Percentiles rank a stretch among this genome's conserved stretches.
These are phyloP conservation scores for Psilanteris sp. DNA, from an alignment of 1,140 invertebrate genomes.

Conservation along the genomic window DNA sequence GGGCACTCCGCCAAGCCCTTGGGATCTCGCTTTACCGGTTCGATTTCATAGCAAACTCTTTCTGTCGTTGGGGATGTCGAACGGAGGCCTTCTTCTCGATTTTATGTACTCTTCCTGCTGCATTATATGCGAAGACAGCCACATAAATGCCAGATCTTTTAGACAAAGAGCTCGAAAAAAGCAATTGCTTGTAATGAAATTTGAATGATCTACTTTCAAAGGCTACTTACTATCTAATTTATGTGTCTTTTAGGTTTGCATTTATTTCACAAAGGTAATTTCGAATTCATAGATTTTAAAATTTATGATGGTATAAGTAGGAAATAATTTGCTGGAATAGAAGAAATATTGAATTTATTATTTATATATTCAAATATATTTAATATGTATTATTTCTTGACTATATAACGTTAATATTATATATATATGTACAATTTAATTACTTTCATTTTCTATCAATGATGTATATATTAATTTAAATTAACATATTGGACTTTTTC, in stretches of 20 bases:
- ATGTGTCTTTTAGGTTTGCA: constrained; percentile 6
- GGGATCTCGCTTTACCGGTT: constrained; percentile 60
- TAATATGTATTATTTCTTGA: too few species aligned
- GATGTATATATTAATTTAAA: too few species aligned
- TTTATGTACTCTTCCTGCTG: constrained; percentile 47
- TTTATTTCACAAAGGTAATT: constrained; percentile 1
- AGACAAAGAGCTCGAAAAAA: constrained; percentile 31
- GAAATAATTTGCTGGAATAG: too few species aligned
- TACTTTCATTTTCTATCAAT: too few species aligned
- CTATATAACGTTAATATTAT: too few species aligned
- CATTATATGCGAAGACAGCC: constrained; percentile 32
- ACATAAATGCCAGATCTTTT: constrained; percentile 1
- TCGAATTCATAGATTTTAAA: too few species aligned
- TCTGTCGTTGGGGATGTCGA: constrained; percentile 44
- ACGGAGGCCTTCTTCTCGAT: constrained; percentile 47
- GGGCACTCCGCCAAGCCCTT: constrained; percentile 58
- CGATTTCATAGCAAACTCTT: constrained; percentile 50
- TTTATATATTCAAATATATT: too few species aligned
- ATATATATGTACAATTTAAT: too few species aligned
- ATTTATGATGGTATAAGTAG: too few species aligned
- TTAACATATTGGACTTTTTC: too few species aligned
- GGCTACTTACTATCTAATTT: constrained; percentile 31
- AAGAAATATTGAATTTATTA: too few species aligned
- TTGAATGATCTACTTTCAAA: constrained; percentile 37
- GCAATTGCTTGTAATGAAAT: constrained; percentile 17